Evolutionary conservation across 2,888 invertebrate species (phyloP).

Genomic region (Boloria selene): DNA sequence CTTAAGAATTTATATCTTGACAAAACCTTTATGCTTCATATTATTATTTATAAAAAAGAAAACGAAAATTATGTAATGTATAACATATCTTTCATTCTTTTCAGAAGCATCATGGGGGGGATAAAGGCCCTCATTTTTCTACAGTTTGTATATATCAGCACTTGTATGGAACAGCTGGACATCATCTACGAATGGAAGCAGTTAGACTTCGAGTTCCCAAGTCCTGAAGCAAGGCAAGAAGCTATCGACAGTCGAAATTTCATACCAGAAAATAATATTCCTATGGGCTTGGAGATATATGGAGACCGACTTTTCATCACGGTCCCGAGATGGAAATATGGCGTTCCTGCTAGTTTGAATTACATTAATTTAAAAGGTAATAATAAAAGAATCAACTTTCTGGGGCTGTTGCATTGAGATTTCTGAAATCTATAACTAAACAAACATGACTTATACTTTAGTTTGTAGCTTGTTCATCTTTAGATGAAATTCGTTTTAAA

Average conservation of each 20-base stretch:
- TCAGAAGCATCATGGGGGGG: conserved; percentile 64
- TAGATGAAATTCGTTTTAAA: neutral
- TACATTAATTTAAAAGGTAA: conserved; percentile 87
- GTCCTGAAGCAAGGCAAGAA: conserved; percentile 77
- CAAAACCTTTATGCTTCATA: no score
- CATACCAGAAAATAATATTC: conserved; percentile 87
- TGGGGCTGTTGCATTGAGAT: no score
- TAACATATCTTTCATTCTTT: conserved; percentile 21
- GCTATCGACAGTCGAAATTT: conserved; percentile 84
- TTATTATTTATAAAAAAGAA: neutral
- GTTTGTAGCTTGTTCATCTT: no score
- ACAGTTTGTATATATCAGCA: conserved; percentile 62
- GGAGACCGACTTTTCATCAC: conserved; percentile 87
- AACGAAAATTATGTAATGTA: conserved; percentile 1
- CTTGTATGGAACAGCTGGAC: conserved; percentile 85
- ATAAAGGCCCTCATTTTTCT: conserved; percentile 60
- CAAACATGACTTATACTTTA: no score
- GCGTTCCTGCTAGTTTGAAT: conserved; percentile 88
- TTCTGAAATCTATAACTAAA: no score
- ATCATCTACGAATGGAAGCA: conserved; percentile 89
- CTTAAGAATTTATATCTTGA: no score
- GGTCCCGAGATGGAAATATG: conserved; percentile 88
- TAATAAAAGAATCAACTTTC: neutral
- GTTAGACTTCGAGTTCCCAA: conserved; percentile 86
- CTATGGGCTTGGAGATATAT: conserved; percentile 88